These are phyloP conservation scores for Cosmorhoe ocellata DNA, from an alignment of 2,888 invertebrate species.

Conservation along the genomic window DNA sequence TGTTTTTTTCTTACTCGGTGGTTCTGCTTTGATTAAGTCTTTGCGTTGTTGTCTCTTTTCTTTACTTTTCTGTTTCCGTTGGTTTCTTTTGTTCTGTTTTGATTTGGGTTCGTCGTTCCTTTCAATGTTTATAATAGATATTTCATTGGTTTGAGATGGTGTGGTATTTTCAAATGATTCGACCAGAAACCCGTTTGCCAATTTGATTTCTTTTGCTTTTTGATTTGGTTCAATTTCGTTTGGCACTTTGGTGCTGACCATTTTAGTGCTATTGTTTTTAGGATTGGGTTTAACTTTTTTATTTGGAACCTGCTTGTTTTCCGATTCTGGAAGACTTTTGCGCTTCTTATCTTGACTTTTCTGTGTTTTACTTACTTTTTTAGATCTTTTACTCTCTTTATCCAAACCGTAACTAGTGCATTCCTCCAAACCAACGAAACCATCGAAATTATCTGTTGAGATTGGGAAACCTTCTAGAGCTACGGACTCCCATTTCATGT, in stretches of 20 bases:
- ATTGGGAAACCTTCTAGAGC: constrained; percentile 82
- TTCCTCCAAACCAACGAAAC: constrained; percentile 90
- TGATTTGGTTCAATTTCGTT: constrained; percentile 1
- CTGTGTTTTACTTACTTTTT: constrained; percentile 58
- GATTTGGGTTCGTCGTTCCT: constrained; percentile 22
- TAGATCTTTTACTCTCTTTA: constrained; percentile 57
- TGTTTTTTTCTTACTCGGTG: constrained; percentile 14
- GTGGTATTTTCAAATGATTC: constrained; percentile 51
- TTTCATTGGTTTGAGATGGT: constrained; percentile 56
- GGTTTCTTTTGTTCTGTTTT: constrained; percentile 16
- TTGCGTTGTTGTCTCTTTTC: constrained; percentile 18
- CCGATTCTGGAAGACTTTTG: constrained; percentile 42
- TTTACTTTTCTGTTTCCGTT: constrained; percentile 19
- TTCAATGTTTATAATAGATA: constrained; percentile 28
- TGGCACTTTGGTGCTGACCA: constrained; percentile 25
- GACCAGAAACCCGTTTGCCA: constrained; percentile 66
- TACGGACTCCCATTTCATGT: constrained; percentile 84
- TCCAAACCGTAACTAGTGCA: constrained; percentile 86
- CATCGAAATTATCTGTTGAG: constrained; percentile 79
- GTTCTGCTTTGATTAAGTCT: constrained; percentile 6
- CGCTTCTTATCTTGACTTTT: constrained; percentile 39
- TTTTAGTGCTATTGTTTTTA: constrained; percentile 17
- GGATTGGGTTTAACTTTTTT: constrained; percentile 47
- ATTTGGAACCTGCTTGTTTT: constrained; percentile 26
- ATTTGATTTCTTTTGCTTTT: constrained; percentile 18